Base-by-base conservation (phyloP, 2,113 vertebrate genomes). In the Chaetodon trifascialis region DNA sequence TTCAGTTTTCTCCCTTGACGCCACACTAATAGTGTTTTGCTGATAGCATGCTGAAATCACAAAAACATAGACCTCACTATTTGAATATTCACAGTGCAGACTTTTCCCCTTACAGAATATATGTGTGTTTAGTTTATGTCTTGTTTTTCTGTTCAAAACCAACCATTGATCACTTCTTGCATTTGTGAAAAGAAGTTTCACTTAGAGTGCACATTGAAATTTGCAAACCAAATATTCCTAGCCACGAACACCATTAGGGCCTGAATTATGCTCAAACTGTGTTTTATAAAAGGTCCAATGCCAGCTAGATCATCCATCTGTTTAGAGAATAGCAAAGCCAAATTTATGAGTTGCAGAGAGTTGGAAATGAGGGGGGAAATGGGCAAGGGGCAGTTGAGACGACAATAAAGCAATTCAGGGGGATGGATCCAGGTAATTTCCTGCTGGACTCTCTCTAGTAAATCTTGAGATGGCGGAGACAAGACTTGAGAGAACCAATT, bases 291-390 rank as follows among this genome's bases (percentile, higher is more conserved):
- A 66, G 64, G 44, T 83, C 34, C 52, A 17, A 68, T 80, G 59
- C 73, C 76, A 77, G 40, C 60, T 49, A 73, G 67, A 69, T 82
- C 63, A 89, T 86, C 83, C 82, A 73, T 87, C 63, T 52, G 70
- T 69, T 75, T 54, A 44, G 49, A 86, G 81, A 42, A 90, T 84
- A 89, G 63, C 54, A 38, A 80, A 82, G 59, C 72, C 54, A 83
- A 74, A 75, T 25, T 55, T 36, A 83, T 73, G 25, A 68, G 60
- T 30, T 72, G 38, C 36, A 66, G 25, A 65, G 55, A 68, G 38
- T 30, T 76, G 52, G 30, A 30, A 30, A 30, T 30, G 30, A 30
- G 30, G 30, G 30, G 54, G 17, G 73, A 86, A 83, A 68, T 60
- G n/a, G 49, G 42, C 42, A 70, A 16, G 42, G 36, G 17, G 25